Conservation (phyloP, 1,140 invertebrate genomes). For the Nasonia longicornis region DNA sequence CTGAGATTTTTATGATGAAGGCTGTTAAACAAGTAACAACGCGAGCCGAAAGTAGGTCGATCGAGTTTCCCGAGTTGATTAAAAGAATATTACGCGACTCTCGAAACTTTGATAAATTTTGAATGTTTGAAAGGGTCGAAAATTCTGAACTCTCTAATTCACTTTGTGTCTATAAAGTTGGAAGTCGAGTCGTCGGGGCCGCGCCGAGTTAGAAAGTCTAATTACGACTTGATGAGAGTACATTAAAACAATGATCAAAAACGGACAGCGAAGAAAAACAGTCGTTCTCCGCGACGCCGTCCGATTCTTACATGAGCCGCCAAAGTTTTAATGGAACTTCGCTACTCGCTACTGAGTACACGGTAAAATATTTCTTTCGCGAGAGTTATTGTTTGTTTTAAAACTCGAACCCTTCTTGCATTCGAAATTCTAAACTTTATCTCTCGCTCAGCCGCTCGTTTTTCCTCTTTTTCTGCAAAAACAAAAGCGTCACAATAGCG, state of each 20-base stretch:
- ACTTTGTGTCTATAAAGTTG: neutral
- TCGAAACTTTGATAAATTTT: constrained; percentile 8
- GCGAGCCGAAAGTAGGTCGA: no score
- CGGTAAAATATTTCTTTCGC: neutral
- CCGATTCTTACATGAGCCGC: neutral
- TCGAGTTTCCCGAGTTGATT: no score
- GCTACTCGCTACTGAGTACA: neutral
- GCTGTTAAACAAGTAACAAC: no score
- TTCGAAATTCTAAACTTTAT: constrained; percentile 1
- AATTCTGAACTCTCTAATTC: constrained; percentile 1
- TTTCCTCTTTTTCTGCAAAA: neutral
- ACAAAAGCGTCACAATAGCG: neutral
- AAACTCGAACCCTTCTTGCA: neutral
- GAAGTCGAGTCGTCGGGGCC: neutral
- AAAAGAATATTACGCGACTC: neutral
- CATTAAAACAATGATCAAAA: neutral
- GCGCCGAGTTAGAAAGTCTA: neutral
- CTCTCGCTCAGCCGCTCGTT: neutral
- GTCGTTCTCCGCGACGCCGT: neutral
- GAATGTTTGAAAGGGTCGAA: neutral
- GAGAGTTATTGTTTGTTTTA: constrained; percentile 1
- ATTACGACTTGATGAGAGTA: constrained; percentile 1
- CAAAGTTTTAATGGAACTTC: neutral
- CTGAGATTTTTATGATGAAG: no score
- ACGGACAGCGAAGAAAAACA: neutral